phyloP scores from a whole-genome alignment of 2,797 vertebrate species.

The Odontamblyopus rebecca region DNA sequence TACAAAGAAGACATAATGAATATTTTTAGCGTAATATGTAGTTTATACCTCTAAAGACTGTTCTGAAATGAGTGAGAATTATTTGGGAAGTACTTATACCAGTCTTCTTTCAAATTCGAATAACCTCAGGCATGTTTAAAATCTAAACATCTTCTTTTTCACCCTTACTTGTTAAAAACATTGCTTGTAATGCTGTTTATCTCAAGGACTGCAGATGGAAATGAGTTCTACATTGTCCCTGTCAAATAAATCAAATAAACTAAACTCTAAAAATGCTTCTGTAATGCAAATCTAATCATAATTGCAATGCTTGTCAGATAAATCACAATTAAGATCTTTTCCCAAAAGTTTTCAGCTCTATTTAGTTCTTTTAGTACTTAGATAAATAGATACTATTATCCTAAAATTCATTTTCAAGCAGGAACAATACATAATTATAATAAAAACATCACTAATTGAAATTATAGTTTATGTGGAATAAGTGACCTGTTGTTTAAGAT shows the following conservation, averaged over 20 bases:
- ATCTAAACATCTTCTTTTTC: neutral
- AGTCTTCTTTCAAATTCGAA: neutral
- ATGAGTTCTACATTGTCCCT: too few species aligned
- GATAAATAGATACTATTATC: too few species aligned
- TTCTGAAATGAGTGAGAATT: neutral
- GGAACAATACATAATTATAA: too few species aligned
- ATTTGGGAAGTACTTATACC: neutral
- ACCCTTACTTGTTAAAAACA: too few species aligned
- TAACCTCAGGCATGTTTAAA: neutral
- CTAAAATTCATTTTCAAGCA: too few species aligned
- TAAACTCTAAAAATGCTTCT: neutral
- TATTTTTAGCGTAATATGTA: too few species aligned
- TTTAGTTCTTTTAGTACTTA: slow-evolving; percentile 15
- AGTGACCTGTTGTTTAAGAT: slow-evolving; percentile 79
- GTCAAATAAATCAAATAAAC: too few species aligned
- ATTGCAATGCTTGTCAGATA: too few species aligned
- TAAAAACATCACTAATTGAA: too few species aligned
- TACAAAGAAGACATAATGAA: too few species aligned
- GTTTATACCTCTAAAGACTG: neutral
- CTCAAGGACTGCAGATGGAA: too few species aligned
- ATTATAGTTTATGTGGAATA: slow-evolving; percentile 1
- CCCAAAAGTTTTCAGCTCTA: neutral
- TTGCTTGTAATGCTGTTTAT: too few species aligned
- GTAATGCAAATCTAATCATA: neutral
- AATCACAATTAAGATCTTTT: neutral